Conservation (phyloP, 2,113 vertebrate species). For the Thinocorus orbignyianus region DNA sequence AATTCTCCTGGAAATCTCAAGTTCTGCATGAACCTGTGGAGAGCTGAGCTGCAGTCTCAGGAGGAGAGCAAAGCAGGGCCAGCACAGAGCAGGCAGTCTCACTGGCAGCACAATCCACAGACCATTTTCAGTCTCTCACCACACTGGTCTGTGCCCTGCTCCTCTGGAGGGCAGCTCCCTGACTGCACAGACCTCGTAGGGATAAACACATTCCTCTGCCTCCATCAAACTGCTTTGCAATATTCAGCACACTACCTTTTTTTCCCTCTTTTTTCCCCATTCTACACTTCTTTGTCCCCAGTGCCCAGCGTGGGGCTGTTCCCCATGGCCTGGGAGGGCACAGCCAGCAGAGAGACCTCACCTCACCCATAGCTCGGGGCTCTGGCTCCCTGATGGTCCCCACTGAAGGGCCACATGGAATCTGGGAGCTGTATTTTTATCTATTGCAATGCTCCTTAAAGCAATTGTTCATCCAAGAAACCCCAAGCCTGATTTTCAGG, state of each 20-base stretch:
- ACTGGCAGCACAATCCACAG: not conserved
- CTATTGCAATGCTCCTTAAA: not conserved
- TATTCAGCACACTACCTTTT: not conserved
- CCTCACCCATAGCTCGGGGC: not conserved
- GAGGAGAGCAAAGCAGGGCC: not conserved
- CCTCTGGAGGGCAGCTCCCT: not conserved
- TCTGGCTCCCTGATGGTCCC: not conserved
- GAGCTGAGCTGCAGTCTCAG: not conserved
- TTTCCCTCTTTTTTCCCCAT: not conserved
- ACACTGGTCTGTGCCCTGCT: not conserved
- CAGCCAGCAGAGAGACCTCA: not conserved
- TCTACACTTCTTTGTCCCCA: not conserved
- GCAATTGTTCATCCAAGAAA: not conserved
- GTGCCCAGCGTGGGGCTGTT: accelerated
- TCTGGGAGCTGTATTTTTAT: not conserved
- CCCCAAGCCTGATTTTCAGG: not conserved
- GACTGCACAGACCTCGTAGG: no score
- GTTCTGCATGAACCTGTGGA: accelerated
- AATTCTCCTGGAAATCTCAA: no score
- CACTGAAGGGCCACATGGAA: not conserved
- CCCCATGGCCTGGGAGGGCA: not conserved
- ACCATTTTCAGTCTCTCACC: not conserved
- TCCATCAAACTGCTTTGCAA: not conserved
- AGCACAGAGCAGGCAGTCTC: not conserved
- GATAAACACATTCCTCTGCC: not conserved